Conservation (phyloP, 1,140 invertebrate species). For the Tribolium castaneum region DNA sequence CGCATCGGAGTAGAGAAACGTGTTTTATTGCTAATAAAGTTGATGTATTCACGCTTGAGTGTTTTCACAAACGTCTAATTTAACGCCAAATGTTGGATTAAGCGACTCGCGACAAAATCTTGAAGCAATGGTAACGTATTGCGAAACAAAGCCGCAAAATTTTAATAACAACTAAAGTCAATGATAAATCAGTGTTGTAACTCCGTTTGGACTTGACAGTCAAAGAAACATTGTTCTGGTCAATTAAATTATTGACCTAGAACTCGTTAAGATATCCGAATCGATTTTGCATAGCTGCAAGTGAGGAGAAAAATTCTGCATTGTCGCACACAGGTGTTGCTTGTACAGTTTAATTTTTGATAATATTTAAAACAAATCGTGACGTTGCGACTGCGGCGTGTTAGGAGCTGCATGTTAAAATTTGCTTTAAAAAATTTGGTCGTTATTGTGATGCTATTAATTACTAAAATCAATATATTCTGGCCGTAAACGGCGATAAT, state of each 20-base stretch:
- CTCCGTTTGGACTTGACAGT: constrained; percentile 10
- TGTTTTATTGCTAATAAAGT: background rate
- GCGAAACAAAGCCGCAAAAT: constrained; percentile 17
- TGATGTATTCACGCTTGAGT: constrained; percentile 2
- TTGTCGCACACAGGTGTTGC: background rate
- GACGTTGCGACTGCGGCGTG: background rate
- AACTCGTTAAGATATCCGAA: constrained; percentile 16
- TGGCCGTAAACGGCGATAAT: background rate
- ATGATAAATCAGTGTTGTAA: constrained; percentile 12
- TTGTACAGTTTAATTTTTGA: background rate
- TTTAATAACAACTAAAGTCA: background rate
- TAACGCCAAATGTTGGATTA: background rate
- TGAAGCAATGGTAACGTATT: constrained; percentile 18
- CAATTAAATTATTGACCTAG: constrained; percentile 3
- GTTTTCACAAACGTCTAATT: constrained; percentile 12
- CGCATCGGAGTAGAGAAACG: constrained; percentile 1
- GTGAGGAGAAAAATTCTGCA: background rate
- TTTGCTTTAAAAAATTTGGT: background rate
- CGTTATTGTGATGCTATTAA: background rate
- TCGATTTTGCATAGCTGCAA: background rate
- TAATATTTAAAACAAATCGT: constrained; percentile 10
- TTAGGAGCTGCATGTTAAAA: background rate
- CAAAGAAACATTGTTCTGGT: constrained; percentile 8
- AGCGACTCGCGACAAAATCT: background rate
- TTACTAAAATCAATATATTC: background rate